Percentiles rank a stretch among this genome's conserved stretches.
phyloP scores from a whole-genome alignment of 2,113 vertebrate genomes.

The Passerina amoena region DNA sequence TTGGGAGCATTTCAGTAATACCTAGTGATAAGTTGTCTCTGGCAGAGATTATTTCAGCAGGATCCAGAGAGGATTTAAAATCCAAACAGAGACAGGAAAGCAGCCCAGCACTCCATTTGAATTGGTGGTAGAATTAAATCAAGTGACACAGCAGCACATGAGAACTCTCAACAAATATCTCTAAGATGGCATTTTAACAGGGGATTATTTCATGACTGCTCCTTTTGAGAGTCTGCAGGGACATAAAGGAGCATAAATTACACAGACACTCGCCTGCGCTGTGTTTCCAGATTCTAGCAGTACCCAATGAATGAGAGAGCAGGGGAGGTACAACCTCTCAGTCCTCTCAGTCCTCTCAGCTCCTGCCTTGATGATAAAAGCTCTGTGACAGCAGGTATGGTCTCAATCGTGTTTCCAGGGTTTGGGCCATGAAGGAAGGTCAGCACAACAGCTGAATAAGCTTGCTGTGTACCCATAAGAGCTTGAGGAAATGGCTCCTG shows the following conservation, averaged over 20 bases:
- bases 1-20: conserved; percentile 55
- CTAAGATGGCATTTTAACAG: neutral
- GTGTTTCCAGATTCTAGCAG: neutral
- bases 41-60: conserved; percentile 44
- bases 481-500: neutral
- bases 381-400: neutral
- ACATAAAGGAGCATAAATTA: neutral
- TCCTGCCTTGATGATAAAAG: neutral
- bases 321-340: neutral
- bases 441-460: neutral
- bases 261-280: neutral
- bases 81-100: conserved; percentile 28
- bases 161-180: neutral
- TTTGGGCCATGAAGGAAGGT: neutral
- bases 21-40: conserved; percentile 54
- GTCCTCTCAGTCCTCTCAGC: neutral
- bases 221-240: neutral
- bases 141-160: neutral
- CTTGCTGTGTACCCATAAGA: neutral
- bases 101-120: neutral
- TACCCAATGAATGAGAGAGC: neutral
- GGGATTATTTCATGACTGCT: neutral
- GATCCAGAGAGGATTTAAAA: conserved; percentile 48
- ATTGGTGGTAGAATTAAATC: conserved; percentile 17
- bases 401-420: neutral